Evolutionary conservation across 2,797 vertebrate genomes (phyloP), one percentile per base, ranked within the genome.

Genomic region (Pelobates cultripes): DNA sequence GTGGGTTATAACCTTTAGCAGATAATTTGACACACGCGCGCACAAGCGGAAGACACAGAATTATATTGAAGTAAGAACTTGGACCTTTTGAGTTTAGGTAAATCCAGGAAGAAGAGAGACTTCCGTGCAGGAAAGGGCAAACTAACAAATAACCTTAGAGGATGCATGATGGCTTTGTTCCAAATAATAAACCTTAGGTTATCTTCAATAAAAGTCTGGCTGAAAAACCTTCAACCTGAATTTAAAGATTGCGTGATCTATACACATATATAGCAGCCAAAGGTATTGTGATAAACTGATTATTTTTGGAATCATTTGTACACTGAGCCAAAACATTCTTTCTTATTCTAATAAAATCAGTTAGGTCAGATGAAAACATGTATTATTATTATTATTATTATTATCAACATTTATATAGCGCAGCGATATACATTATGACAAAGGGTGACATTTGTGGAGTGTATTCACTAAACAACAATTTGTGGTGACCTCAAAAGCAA

Each of bases 1-100:
- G 94, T 87, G 53, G 91, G 92, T 92, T 95, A 93, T 89, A 91
- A 96, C 95, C 96, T 95, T 95, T 95, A 94, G 92, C 96, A 96
- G 96, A 98, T 98, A 97, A 97, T 96, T 94, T 96, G 96, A 96
- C 96, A 95, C 89, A 91, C 91, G 94, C 94, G 92, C 94, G 94
- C 95, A 94, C 90, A 85, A 92, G 90, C 91, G 95, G 94, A 94
- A 95, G 94, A 91, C 94, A 96, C 93, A 92, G 93, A 94, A 91
- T 86, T 88, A 95, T 97, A 96, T 97, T 97, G 97, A 95, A 94
- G 93, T 93, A 86, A 82, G 92, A 88, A 86, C 88, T 86, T 91
- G 92, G 92, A 75, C 75, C 77, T 92, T 90, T 92, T 85, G 90
- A 91, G 93, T 92, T 94, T 93, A 93, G 95, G 95, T 95, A 96